Percentiles rank a stretch among this genome's conserved stretches.
Conservation (phyloP, 2,888 invertebrate species). For the Zhengitettix transpicula region DNA sequence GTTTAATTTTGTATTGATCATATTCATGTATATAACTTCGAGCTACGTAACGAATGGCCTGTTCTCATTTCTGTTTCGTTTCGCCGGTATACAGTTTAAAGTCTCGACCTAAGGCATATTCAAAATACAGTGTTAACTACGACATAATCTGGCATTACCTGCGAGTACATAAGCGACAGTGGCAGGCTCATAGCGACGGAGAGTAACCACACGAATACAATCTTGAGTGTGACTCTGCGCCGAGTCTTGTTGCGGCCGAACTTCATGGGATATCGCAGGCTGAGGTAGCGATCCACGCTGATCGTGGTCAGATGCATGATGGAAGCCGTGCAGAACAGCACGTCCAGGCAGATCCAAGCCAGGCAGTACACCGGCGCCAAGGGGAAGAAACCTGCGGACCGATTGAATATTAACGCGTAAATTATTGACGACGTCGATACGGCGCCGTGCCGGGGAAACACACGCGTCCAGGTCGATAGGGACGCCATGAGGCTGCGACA, state of each 20-base stretch:
- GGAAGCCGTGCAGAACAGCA: slow-evolving; percentile 89
- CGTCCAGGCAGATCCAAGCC: slow-evolving; percentile 89
- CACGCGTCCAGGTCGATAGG: too few species aligned
- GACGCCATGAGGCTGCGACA: too few species aligned
- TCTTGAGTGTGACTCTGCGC: slow-evolving; percentile 70
- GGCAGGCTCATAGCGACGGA: slow-evolving; percentile 86
- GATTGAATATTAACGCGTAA: too few species aligned
- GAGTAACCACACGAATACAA: slow-evolving; percentile 83
- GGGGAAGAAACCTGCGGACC: slow-evolving; percentile 56
- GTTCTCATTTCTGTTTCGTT: too few species aligned
- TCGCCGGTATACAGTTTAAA: too few species aligned
- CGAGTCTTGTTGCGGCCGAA: slow-evolving; percentile 81
- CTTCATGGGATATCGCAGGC: slow-evolving; percentile 82
- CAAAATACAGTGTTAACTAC: too few species aligned
- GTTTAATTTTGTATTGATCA: too few species aligned
- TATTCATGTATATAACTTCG: too few species aligned
- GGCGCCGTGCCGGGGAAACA: too few species aligned
- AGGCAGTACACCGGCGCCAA: slow-evolving; percentile 72
- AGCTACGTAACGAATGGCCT: too few species aligned
- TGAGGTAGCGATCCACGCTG: slow-evolving; percentile 86
- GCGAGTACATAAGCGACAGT: slow-evolving; percentile 73
- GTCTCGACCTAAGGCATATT: too few species aligned
- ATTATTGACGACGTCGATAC: too few species aligned
- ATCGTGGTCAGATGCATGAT: slow-evolving; percentile 96
- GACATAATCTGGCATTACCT: slow-evolving; percentile 35